phyloP scores from a whole-genome alignment of 2,888 invertebrate genomes.

The Dasypogon diadema region DNA sequence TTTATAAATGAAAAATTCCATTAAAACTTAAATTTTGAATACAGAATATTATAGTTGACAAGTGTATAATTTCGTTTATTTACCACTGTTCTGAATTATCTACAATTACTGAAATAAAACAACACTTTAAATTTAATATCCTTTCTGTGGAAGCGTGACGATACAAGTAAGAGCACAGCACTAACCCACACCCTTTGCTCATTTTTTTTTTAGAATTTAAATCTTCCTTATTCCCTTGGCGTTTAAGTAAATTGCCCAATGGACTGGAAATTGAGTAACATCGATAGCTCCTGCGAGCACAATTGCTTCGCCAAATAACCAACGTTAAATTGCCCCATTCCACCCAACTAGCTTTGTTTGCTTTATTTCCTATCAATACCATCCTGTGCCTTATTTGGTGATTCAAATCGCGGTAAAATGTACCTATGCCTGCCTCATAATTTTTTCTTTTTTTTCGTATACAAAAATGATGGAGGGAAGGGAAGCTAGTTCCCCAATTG shows the following conservation, averaged over 20 bases:
- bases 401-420: background rate
- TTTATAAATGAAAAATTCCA: no score
- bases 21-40: no score
- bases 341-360: slow-evolving; percentile 14
- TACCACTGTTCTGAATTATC: no score
- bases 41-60: no score
- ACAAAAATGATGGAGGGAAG: background rate
- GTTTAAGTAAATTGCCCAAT: slow-evolving; percentile 13
- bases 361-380: slow-evolving; percentile 36
- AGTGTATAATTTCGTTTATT: no score
- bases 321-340: background rate
- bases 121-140: no score
- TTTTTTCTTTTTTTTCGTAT: slow-evolving; percentile 9
- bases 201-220: no score
- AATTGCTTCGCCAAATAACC: slow-evolving; percentile 26
- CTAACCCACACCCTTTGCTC: no score
- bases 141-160: no score
- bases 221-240: no score
- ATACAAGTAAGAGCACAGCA: no score
- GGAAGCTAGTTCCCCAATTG: background rate
- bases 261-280: slow-evolving; percentile 28
- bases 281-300: slow-evolving; percentile 23
- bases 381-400: slow-evolving; percentile 29
- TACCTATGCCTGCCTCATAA: slow-evolving; percentile 2
- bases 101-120: no score